Conservation (phyloP, 2,797 vertebrate species). For the Synaphobranchus kaupii region DNA sequence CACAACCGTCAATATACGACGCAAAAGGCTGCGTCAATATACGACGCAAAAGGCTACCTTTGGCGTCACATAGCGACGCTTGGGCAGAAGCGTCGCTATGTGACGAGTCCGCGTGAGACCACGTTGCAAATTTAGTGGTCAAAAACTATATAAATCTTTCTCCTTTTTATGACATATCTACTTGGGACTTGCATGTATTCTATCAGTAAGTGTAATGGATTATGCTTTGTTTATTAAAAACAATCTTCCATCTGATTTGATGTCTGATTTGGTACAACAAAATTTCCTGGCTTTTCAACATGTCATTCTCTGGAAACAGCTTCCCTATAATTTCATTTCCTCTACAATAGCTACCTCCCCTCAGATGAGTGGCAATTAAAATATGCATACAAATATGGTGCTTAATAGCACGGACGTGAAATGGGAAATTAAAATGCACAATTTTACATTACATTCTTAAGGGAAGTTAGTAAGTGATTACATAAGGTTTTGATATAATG, state of each 20-base stretch:
- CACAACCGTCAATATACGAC: too few species aligned
- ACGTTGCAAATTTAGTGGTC: background rate
- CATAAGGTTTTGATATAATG: constrained; percentile 86
- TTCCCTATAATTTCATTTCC: constrained; percentile 71
- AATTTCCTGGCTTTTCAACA: constrained; percentile 26
- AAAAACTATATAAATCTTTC: background rate
- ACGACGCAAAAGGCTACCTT: too few species aligned
- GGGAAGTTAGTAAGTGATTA: constrained; percentile 86
- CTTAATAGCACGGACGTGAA: constrained; percentile 88
- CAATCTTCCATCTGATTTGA: background rate
- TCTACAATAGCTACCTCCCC: constrained; percentile 85
- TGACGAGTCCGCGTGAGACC: too few species aligned
- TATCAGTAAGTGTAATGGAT: background rate
- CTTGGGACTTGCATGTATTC: background rate
- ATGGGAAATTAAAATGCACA: constrained; percentile 87
- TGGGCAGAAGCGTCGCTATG: too few species aligned
- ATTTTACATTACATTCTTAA: constrained; percentile 86
- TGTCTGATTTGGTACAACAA: background rate
- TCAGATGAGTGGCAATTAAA: constrained; percentile 89
- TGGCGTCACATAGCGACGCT: too few species aligned
- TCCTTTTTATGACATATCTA: background rate
- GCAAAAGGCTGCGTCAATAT: too few species aligned
- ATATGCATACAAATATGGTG: constrained; percentile 87
- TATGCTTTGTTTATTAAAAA: background rate
- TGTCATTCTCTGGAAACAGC: constrained; percentile 61